These are phyloP conservation scores for Chymomyza amoena DNA, from an alignment of 2,888 invertebrate species.

Conservation along the genomic window DNA sequence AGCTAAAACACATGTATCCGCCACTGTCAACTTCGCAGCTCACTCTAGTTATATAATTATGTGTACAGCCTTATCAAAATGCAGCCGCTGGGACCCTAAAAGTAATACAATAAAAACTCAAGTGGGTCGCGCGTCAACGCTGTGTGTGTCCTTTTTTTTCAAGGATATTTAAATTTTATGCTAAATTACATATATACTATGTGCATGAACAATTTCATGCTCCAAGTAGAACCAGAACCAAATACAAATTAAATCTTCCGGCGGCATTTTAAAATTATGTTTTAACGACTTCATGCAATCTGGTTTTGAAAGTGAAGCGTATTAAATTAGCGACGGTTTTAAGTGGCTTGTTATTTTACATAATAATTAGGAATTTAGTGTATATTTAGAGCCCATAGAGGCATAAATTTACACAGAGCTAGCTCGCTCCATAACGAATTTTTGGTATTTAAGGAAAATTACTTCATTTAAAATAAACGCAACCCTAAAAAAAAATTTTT, in stretches of 20 bases:
- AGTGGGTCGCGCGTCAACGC: slow-evolving; percentile 36
- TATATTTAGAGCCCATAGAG: background rate
- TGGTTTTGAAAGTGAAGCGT: slow-evolving; percentile 14
- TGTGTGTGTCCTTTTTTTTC: slow-evolving; percentile 41
- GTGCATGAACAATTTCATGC: slow-evolving; percentile 51
- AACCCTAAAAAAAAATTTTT: no score
- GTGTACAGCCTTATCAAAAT: slow-evolving; percentile 44
- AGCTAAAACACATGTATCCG: slow-evolving; percentile 47
- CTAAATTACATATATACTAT: slow-evolving; percentile 56
- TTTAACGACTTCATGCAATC: background rate
- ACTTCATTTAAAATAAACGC: no score
- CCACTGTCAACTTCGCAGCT: slow-evolving; percentile 21
- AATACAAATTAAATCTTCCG: background rate
- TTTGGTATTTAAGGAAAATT: no score
- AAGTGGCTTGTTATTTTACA: background rate
- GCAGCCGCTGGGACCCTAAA: slow-evolving; percentile 21
- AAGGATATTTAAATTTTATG: slow-evolving; percentile 66
- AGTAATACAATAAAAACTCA: slow-evolving; percentile 32
- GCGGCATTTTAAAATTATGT: background rate
- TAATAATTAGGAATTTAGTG: background rate
- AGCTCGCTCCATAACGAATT: background rate
- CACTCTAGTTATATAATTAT: slow-evolving; percentile 54
- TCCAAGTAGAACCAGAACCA: background rate
- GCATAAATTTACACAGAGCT: background rate
- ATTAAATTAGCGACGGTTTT: slow-evolving; percentile 48